Base-by-base conservation (phyloP, 2,797 vertebrate species). In the Paramormyrops hopkinsi region DNA sequence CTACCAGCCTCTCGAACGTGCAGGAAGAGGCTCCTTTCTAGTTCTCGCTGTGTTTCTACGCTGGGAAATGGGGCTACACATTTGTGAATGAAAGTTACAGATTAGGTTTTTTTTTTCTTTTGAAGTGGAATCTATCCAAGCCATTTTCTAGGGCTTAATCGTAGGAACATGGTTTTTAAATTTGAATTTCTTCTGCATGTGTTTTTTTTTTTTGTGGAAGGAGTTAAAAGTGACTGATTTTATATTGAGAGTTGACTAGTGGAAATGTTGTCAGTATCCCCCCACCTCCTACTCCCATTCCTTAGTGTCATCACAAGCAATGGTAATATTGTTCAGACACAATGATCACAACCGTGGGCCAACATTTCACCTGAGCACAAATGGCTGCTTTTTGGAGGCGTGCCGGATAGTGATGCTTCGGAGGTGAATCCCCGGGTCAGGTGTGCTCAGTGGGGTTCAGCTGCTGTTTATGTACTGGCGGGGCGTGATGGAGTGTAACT, bases 61-160 rank as follows among this genome's bases (percentile, higher is more conserved):
- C 14, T 33, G 48, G 25, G 48, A 37, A 88, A 88, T 0, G 65
- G 19, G 88, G 62, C 44, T 17, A 37, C 62, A 56, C 33, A 46
- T 88, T 82, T n/a, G 14, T 51, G 54, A 89, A 56, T 82, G 41
- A 82, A 82, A 82, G 17, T 46, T 82, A 44, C 76, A 82, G 41
- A 41, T 82, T 82, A n/a, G 3, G 37, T 79, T 79, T 44, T 82
- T 79, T 76, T 79, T 82, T 76, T 41, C 2, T 76, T 41, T 79
- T 79, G 37, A 41, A 9, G 14, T 82, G 76, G 76, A 82, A 82
- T 82, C 17, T n/a, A 82, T 46, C 76, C 76, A 19, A 82, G 73
- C 33, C 7, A n/a, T 82, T 82, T 82, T 82, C 41, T 82, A 82
- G 73, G 11, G 73, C 37, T 79, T 44, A 79, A 44, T 79, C 73